These are phyloP conservation scores for Metellina segmentata DNA, from an alignment of 2,888 invertebrate genomes.

Conservation along the genomic window DNA sequence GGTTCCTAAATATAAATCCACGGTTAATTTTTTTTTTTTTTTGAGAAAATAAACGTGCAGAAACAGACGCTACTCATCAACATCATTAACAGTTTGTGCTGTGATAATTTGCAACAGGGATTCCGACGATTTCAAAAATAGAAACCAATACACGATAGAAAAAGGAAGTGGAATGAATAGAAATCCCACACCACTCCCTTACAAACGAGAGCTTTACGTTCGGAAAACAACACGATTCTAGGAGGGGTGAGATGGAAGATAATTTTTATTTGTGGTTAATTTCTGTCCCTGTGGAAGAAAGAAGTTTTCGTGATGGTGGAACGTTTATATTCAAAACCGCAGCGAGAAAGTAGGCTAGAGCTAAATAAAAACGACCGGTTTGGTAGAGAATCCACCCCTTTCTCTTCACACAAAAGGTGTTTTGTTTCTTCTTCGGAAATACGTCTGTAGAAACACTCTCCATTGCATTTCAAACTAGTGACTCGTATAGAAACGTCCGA, in stretches of 20 bases:
- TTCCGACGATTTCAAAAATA: too few relatives aligned
- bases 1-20: too few relatives aligned
- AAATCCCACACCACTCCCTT: conserved; percentile 16
- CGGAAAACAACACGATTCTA: conserved; percentile 29
- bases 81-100: too few relatives aligned
- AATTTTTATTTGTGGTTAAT: neutral
- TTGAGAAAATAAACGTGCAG: too few relatives aligned
- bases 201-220: conserved; percentile 6
- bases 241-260: neutral
- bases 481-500: too few relatives aligned
- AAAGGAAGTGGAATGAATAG: conserved; percentile 4
- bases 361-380: conserved; percentile 61
- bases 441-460: neutral
- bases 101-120: too few relatives aligned
- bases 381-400: conserved; percentile 23
- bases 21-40: too few relatives aligned
- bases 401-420: conserved; percentile 5
- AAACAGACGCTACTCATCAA: too few relatives aligned
- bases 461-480: too few relatives aligned
- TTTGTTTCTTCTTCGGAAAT: neutral
- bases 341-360: conserved; percentile 54
- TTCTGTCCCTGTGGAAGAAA: conserved; percentile 12
- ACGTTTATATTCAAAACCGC: conserved; percentile 45
- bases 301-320: conserved; percentile 39
- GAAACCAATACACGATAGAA: neutral